Evolutionary conservation across 2,888 invertebrate species (phyloP), one percentile per base, ranked within the genome.

Genomic region (Lasius fuliginosus): DNA sequence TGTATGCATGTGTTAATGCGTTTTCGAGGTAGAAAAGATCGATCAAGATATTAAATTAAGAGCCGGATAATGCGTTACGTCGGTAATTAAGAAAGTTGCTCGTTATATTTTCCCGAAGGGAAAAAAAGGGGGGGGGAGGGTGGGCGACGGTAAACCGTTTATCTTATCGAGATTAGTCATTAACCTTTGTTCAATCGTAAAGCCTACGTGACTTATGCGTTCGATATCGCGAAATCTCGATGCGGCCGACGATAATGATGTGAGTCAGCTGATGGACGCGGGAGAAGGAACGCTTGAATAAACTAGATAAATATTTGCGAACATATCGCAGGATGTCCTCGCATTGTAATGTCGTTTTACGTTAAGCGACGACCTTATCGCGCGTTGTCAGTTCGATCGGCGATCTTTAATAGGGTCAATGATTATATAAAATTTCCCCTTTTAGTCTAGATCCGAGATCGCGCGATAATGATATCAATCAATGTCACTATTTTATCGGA

Each of bases 231-330:
- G 58, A n/a, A 60, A 79, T 79, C 71, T 69, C 46, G 46, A 71
- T 79, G 18, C 23, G 60, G 33, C n/a, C 18, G 27, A 33, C 60
- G 79, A 79, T 79, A 71, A 53, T 71, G 23, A 36, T 62, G 71
- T 71, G 60, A 79, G 46, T 79, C 79, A 79, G 46, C 71, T 79
- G 60, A 71, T 60, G 60, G 46, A 60, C 42, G 71, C 33, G 18
- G 40, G 15, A 62, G 71, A 27, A 42, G 58, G 53, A n/a, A 71
- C 71, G 71, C 60, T 71, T 71, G 71, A 79, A 71, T 79, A 71
- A 79, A 71, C 71, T 60, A 71, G 71, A 79, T 71, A 71, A 79
- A 79, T 79, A 71, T 79, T 79, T 79, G 71, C 30, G 36, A 46
- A 36, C 36, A 36, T 36, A 4, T 49, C 60, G 46, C 60, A 79